Conservation (phyloP, 2,888 invertebrate genomes). For the Allacma fusca region DNA sequence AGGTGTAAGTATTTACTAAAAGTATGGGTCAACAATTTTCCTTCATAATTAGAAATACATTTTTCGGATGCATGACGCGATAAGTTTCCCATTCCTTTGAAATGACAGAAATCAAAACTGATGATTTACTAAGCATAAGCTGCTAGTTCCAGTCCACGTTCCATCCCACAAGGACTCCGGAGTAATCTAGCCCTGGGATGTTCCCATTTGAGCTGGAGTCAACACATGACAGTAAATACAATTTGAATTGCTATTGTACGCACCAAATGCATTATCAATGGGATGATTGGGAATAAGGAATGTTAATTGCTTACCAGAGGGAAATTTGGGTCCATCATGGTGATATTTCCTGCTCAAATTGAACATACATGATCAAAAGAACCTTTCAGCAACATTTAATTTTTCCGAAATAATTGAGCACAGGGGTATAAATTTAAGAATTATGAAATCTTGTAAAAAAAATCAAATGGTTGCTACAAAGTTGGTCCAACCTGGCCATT, state of each 20-base stretch:
- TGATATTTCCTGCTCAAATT: constrained; percentile 41
- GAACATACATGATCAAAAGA: neutral
- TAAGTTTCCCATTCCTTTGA: neutral
- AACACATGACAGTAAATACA: too few relatives aligned
- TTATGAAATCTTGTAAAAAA: too few relatives aligned
- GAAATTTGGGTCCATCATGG: constrained; percentile 29
- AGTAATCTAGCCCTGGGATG: constrained; percentile 50
- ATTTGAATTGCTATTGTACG: too few relatives aligned
- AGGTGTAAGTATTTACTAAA: constrained; percentile 55
- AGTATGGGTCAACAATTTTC: too few relatives aligned
- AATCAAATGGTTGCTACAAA: too few relatives aligned
- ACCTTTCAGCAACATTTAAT: too few relatives aligned
- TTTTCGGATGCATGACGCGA: too few relatives aligned
- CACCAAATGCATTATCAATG: too few relatives aligned
- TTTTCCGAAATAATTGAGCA: too few relatives aligned
- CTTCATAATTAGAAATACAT: too few relatives aligned
- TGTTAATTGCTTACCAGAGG: constrained; percentile 33
- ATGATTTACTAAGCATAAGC: constrained; percentile 57
- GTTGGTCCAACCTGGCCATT: constrained; percentile 57
- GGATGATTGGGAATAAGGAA: neutral
- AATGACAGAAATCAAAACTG: neutral
- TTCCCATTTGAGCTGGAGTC: constrained; percentile 53
- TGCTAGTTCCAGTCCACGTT: constrained; percentile 53
- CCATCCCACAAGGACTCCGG: constrained; percentile 51
- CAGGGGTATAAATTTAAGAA: too few relatives aligned